These are phyloP conservation scores for Ichneumon xanthorius DNA, from an alignment of 2,888 invertebrate genomes.

Conservation along the genomic window DNA sequence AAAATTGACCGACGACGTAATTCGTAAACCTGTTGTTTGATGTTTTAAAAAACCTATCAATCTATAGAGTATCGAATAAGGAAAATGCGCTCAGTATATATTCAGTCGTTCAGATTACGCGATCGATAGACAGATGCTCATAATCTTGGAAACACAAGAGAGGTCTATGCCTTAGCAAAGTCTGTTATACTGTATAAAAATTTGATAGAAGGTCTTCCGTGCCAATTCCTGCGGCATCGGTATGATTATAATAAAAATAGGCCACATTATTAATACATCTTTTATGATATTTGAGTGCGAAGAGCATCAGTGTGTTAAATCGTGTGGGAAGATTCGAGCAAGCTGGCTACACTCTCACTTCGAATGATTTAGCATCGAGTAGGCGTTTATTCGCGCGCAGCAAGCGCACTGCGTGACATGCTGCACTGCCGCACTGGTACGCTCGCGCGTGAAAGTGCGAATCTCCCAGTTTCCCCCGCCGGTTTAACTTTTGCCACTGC, in stretches of 20 bases:
- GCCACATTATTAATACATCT: neutral
- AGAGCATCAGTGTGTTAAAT: constrained; percentile 2
- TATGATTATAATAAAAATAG: neutral
- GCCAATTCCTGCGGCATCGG: neutral
- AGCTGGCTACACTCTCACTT: constrained; percentile 20
- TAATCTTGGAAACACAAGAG: neutral
- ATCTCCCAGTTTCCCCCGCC: constrained; percentile 47
- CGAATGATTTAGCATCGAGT: constrained; percentile 55
- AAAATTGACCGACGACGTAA: neutral
- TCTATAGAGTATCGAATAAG: neutral
- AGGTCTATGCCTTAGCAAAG: neutral
- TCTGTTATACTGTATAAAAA: too few species aligned
- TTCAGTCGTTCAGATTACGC: neutral
- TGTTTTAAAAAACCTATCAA: neutral
- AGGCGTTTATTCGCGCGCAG: constrained; percentile 56
- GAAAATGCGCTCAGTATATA: neutral
- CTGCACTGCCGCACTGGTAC: constrained; percentile 15
- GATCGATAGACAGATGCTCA: neutral
- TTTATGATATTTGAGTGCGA: neutral
- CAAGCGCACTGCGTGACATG: neutral
- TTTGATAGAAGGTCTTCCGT: neutral
- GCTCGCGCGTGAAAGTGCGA: constrained; percentile 64
- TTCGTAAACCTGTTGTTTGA: neutral
- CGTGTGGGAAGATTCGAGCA: constrained; percentile 32
- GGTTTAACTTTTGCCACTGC: constrained; percentile 1